Percentiles rank a stretch among this genome's conserved stretches.
phyloP scores from a whole-genome alignment of 2,797 vertebrate species.

The Ctenopoma kingsleyae region DNA sequence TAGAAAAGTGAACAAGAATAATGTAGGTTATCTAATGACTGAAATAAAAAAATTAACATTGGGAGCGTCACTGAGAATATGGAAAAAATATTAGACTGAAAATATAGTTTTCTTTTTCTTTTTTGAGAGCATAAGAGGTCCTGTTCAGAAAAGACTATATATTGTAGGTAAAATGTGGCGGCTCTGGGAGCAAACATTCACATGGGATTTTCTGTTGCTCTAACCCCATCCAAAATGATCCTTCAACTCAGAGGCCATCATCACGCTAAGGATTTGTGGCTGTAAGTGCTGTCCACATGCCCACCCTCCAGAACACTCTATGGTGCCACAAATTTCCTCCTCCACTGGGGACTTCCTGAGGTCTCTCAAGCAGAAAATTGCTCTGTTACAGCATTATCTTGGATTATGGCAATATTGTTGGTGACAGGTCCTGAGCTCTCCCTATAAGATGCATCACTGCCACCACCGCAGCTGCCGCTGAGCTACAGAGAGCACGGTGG shows the following conservation, averaged over 20 bases:
- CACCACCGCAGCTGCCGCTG: conserved; percentile 60
- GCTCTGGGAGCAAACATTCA: conserved; percentile 57
- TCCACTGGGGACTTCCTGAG: conserved; percentile 85
- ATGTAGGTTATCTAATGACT: neutral
- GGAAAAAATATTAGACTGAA: neutral
- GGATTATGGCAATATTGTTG: conserved; percentile 88
- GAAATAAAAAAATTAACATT: conserved; percentile 6
- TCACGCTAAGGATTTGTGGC: conserved; percentile 81
- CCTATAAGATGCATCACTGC: conserved; percentile 82
- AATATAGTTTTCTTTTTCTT: conserved; percentile 31
- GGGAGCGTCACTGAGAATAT: neutral
- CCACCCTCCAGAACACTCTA: conserved; percentile 84
- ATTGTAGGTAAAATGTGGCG: conserved; percentile 36
- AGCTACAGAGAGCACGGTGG: conserved; percentile 67
- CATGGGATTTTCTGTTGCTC: conserved; percentile 68
- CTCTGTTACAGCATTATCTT: conserved; percentile 88
- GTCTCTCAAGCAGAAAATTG: conserved; percentile 89
- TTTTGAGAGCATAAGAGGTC: conserved; percentile 30
- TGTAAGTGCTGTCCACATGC: conserved; percentile 85
- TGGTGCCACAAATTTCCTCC: conserved; percentile 86
- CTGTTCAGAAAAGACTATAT: conserved; percentile 41
- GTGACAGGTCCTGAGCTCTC: conserved; percentile 83
- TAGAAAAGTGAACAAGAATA: neutral
- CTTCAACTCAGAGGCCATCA: conserved; percentile 84
- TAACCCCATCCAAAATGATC: conserved; percentile 80